Evolutionary conservation across 2,113 vertebrate genomes (phyloP).

Genomic region (Oreochromis aureus): DNA sequence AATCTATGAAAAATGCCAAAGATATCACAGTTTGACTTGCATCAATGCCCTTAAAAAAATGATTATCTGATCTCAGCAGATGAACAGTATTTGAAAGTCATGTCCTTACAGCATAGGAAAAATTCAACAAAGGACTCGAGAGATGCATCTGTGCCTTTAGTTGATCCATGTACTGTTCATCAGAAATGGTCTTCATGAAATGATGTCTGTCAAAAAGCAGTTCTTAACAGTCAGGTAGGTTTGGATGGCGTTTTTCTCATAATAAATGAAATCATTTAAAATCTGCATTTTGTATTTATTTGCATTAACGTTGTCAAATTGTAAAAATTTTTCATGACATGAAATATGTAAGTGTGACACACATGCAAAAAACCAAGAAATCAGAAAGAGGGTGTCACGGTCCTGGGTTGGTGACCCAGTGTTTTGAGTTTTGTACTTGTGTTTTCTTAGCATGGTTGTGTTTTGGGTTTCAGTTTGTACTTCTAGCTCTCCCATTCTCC

Average conservation of each 20-base stretch:
- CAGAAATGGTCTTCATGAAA: not conserved
- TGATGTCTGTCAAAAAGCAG: not conserved
- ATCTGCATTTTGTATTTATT: not conserved
- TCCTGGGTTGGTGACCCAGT: too few relatives aligned
- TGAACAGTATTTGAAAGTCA: not conserved
- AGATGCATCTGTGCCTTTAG: not conserved
- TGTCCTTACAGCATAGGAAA: not conserved
- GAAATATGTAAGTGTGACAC: not conserved
- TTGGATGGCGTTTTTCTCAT: not conserved
- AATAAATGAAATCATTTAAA: not conserved
- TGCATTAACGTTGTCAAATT: not conserved
- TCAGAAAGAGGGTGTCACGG: not conserved
- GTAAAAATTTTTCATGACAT: not conserved
- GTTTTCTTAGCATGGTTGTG: too few relatives aligned
- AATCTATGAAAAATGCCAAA: rapidly evolving
- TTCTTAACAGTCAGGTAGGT: not conserved
- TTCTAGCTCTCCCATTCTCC: too few relatives aligned
- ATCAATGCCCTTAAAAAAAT: not conserved
- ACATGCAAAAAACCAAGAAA: not conserved
- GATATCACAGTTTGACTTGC: not conserved
- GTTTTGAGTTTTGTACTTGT: too few relatives aligned
- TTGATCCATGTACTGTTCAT: not conserved
- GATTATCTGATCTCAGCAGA: not conserved
- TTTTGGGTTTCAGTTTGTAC: too few relatives aligned
- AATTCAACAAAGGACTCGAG: not conserved